These are phyloP conservation scores for Varanus salvator DNA, from an alignment of 2,113 vertebrate species.

Conservation along the genomic window DNA sequence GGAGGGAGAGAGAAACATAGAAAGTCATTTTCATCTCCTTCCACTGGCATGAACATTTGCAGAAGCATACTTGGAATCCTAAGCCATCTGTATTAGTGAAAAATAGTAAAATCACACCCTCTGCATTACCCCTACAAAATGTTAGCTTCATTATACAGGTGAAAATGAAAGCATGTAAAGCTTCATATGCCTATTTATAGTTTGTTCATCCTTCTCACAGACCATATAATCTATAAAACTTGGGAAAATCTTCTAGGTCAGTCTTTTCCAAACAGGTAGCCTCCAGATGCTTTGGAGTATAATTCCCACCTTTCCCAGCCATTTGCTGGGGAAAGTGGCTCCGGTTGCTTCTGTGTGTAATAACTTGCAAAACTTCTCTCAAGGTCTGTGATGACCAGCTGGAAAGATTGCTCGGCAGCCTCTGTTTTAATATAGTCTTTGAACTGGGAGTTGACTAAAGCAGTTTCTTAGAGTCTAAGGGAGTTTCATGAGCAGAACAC, in stretches of 20 bases:
- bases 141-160: not conserved
- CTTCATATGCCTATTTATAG: not conserved
- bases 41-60: not conserved
- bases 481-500: not conserved
- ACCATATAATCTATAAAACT: not conserved
- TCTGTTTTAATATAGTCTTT: conserved; percentile 1
- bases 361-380: not conserved
- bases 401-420: not conserved
- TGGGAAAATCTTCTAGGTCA: not conserved
- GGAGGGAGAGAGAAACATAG: not conserved
- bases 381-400: not conserved
- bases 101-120: not conserved
- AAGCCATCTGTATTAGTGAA: not conserved
- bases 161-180: not conserved
- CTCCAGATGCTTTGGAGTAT: too few relatives aligned
- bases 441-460: conserved; percentile 7
- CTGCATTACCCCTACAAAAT: not conserved
- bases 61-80: not conserved
- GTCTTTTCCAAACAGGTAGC: too few relatives aligned
- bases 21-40: not conserved
- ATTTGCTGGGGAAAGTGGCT: too few relatives aligned
- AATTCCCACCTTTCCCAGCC: too few relatives aligned
- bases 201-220: not conserved
- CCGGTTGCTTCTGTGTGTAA: not conserved
- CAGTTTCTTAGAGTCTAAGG: conserved; percentile 8